These are phyloP conservation scores for Xestia xanthographa DNA, from an alignment of 2,888 invertebrate genomes.

Conservation along the genomic window DNA sequence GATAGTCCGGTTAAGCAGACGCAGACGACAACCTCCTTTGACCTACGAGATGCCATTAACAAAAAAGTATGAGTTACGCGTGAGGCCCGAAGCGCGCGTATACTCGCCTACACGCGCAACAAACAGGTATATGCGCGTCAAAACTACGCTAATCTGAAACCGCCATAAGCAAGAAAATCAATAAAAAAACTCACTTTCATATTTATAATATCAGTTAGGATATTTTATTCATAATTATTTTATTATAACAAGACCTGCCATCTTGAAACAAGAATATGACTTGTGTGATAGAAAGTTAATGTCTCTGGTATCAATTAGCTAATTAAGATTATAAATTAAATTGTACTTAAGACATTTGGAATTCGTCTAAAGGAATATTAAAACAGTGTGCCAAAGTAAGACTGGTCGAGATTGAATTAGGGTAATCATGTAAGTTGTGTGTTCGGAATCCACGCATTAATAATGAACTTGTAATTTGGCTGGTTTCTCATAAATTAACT, in stretches of 20 bases:
- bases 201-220: neutral
- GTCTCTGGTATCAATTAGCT: conserved; percentile 37
- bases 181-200: neutral
- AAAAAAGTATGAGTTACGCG: neutral
- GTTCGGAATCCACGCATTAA: neutral
- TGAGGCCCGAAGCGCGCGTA: neutral
- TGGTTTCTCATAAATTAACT: neutral
- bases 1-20: no score
- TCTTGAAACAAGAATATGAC: conserved; percentile 12
- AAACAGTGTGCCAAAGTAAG: conserved; percentile 2
- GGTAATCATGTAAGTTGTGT: conserved; percentile 16
- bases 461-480: neutral
- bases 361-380: conserved; percentile 25
- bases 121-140: no score
- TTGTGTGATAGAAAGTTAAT: conserved; percentile 15
- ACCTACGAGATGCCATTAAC: no score
- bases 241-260: conserved; percentile 6
- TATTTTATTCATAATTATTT: conserved; percentile 24
- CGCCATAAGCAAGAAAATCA: neutral
- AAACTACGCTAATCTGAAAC: no score
- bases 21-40: no score
- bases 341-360: conserved; percentile 7
- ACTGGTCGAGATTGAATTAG: neutral
- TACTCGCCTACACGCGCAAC: no score
- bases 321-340: conserved; percentile 41